A percentile compares a stretch with the other conserved stretches of the same genome.
Conservation (phyloP, 2,797 vertebrate genomes). For the Xiphorhynchus erythropygius region DNA sequence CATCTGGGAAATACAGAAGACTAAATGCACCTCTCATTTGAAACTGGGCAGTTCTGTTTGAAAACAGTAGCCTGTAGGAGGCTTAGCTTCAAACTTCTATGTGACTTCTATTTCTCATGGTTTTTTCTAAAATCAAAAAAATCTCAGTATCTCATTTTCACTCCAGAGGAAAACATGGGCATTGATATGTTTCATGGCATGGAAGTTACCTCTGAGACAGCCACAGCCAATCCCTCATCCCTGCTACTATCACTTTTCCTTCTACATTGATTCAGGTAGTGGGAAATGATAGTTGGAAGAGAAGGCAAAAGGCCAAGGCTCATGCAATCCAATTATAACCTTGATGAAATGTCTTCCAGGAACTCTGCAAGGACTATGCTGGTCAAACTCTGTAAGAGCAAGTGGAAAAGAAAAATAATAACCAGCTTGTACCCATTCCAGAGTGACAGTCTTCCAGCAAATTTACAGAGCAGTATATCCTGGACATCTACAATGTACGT, state of each 20-base stretch:
- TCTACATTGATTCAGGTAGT: neutral
- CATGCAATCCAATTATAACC: neutral
- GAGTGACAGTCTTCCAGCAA: conserved; percentile 59
- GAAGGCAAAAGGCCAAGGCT: neutral
- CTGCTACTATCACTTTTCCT: neutral
- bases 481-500: neutral
- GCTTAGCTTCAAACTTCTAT: neutral
- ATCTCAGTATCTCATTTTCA: neutral
- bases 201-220: neutral
- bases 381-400: conserved; percentile 2
- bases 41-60: neutral
- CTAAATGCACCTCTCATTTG: neutral
- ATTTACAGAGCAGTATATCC: conserved; percentile 67
- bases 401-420: conserved; percentile 70
- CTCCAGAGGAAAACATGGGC: neutral
- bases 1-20: neutral
- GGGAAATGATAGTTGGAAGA: neutral
- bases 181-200: neutral
- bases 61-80: neutral
- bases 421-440: conserved; percentile 66
- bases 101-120: accelerated
- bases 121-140: neutral
- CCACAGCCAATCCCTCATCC: neutral
- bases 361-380: neutral
- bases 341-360: neutral